Base-by-base conservation (phyloP, 2,888 invertebrate species). In the Agelastica alni region DNA sequence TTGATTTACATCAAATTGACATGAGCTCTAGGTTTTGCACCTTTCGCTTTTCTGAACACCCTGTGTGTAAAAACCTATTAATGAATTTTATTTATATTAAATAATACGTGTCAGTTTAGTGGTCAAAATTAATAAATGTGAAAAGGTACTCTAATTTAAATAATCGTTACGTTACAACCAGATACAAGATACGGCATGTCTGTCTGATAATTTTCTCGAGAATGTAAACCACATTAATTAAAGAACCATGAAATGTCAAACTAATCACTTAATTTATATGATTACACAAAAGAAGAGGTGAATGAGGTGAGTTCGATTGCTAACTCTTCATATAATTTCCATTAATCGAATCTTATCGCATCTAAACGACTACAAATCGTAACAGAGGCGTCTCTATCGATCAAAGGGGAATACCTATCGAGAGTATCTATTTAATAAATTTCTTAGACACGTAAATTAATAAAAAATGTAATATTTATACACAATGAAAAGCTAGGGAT, bases 331-430 rank as follows among this genome's bases (percentile, higher is more conserved):
- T 32, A 30, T 32, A 45, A 45, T 45, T 45, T 45, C 32, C 44
- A 45, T 32, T 45, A 45, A 45, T 45, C 44, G 44, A 45, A 16
- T 45, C 44, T 45, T 45, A 45, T 45, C 31, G 44, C 44, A 32
- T 32, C 32, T 45, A 12, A 45, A 20, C 14, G 44, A 32, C 44
- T 45, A 32, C 44, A 45, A 45, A 45, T 45, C 44, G 12, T 7
- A 18, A 12, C 44, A 45, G 44, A 18, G 44, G 44, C 44, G 44
- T 5, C 7, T 22, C 41, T 12, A 20, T 18, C 12, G 4, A 37
- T 4, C 13, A 13, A 31, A 5, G 14, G 31, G 13, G 13, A 13
- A 32, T 5, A n/a, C n/a, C n/a, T n/a, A n/a, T n/a, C n/a, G n/a
- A n/a, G n/a, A n/a, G n/a, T n/a, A n/a, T n/a, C n/a, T n/a, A n/a